phyloP scores from a whole-genome alignment of 2,888 invertebrate species.

The Camponotus fellah region DNA sequence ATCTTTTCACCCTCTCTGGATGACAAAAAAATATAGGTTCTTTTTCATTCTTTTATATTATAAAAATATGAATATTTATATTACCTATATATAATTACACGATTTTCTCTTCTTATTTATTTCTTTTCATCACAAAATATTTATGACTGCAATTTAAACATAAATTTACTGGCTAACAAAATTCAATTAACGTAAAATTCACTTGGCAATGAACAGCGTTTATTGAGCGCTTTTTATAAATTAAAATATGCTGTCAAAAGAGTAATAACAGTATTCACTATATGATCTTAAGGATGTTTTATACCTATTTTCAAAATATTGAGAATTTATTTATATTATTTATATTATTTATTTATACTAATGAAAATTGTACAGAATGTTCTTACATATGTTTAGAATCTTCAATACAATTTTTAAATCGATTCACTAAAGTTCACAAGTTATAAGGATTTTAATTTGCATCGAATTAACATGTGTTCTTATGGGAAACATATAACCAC shows the following conservation, averaged over 20 bases:
- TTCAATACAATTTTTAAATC: too few relatives aligned
- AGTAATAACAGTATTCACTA: background rate
- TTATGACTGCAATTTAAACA: background rate
- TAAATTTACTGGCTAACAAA: background rate
- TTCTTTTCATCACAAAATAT: background rate
- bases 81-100: background rate
- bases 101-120: background rate
- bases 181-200: background rate
- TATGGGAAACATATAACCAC: too few relatives aligned
- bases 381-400: too few relatives aligned
- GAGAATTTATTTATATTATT: too few relatives aligned
- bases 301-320: too few relatives aligned
- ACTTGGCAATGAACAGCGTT: background rate
- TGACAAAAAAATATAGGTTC: background rate
- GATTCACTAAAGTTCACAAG: too few relatives aligned
- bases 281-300: background rate
- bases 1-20: background rate
- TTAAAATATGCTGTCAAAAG: background rate
- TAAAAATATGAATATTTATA: background rate
- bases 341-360: too few relatives aligned
- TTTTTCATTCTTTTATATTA: background rate
- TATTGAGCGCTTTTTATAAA: background rate
- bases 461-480: too few relatives aligned
- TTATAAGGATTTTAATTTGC: too few relatives aligned
- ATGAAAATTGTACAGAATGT: too few relatives aligned